Evolutionary conservation across 2,888 invertebrate species (phyloP).

Genomic region (Prenolepis imparis): DNA sequence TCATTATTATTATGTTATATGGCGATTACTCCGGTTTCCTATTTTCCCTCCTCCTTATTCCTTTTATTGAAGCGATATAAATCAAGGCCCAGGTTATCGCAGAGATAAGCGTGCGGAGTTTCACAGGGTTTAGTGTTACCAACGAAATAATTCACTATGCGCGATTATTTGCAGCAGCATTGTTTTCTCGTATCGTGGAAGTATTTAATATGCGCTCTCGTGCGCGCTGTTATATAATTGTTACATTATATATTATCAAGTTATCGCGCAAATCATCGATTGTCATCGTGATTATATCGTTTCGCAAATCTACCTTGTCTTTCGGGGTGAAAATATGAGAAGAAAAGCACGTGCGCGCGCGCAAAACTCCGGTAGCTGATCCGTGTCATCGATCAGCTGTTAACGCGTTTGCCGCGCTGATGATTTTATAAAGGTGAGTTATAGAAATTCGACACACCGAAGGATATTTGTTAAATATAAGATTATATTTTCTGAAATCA

Average conservation of each 20-base stretch:
- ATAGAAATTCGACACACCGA: background rate
- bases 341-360: constrained; percentile 1
- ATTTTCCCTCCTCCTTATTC: background rate
- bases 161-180: constrained; percentile 48
- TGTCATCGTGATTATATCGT: constrained; percentile 49
- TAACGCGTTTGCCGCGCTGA: background rate
- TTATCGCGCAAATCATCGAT: constrained; percentile 67
- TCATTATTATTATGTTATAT: constrained; percentile 52
- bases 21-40: constrained; percentile 58
- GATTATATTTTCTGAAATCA: background rate
- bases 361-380: background rate
- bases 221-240: constrained; percentile 66
- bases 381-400: background rate
- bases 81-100: constrained; percentile 57
- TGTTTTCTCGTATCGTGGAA: constrained; percentile 45
- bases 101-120: constrained; percentile 57
- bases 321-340: constrained; percentile 32
- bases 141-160: constrained; percentile 51
- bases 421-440: background rate
- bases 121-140: background rate
- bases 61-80: constrained; percentile 46
- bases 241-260: constrained; percentile 56
- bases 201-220: background rate
- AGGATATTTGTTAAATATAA: background rate
- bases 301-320: constrained; percentile 43